Percentiles rank a stretch among this genome's conserved stretches.
Evolutionary conservation across 2,113 vertebrate species (phyloP).

Genomic region (Haemorhous mexicanus): DNA sequence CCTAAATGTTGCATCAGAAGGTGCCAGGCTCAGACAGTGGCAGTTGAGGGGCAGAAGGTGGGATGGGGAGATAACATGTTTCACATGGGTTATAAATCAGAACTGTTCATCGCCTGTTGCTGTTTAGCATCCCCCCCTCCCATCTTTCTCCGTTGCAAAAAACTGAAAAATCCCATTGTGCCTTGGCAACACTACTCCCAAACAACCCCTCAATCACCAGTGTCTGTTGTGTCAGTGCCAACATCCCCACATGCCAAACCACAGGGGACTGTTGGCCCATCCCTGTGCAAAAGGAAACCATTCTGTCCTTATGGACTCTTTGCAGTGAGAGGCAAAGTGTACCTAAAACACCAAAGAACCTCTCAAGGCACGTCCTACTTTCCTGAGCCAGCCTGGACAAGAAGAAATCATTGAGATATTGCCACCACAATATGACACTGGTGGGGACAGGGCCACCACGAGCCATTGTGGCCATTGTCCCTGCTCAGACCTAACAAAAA

Average conservation of each 20-base stretch:
- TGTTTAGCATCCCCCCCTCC: background rate
- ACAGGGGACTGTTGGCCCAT: conserved; percentile 29
- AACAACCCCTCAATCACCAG: background rate
- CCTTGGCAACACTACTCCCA: background rate
- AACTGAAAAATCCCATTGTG: background rate
- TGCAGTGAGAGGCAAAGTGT: background rate
- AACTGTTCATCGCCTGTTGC: background rate
- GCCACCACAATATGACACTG: background rate
- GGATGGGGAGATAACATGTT: background rate
- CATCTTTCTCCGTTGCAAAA: background rate
- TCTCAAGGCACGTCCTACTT: background rate
- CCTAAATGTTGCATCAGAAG: conserved; percentile 4
- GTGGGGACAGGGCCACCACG: background rate
- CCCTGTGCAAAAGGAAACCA: background rate
- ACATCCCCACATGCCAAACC: conserved; percentile 1
- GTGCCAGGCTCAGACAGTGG: background rate
- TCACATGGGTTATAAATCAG: conserved; percentile 26
- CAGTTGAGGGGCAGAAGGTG: conserved; percentile 29
- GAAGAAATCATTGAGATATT: background rate
- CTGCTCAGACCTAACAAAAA: background rate
- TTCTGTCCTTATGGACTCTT: background rate
- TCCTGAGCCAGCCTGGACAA: background rate
- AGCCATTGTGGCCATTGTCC: background rate
- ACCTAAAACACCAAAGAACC: background rate
- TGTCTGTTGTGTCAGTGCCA: background rate